Conservation (phyloP, 2,797 vertebrate species). For the Hydrophis major region DNA sequence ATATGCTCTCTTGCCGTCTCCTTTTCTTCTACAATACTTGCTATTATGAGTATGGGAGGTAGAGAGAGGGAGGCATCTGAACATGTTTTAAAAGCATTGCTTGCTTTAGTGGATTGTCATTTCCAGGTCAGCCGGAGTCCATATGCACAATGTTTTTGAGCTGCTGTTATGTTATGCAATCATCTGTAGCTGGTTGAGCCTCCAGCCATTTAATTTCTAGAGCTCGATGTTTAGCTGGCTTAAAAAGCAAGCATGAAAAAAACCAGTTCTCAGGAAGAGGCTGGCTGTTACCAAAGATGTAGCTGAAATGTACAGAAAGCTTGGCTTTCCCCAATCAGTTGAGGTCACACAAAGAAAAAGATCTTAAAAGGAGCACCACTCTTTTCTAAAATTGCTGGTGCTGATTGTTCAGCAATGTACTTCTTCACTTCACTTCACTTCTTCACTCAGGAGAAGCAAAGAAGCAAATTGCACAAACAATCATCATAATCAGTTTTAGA, state of each 20-base stretch:
- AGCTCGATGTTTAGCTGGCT: constrained; percentile 59
- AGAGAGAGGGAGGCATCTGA: not conserved
- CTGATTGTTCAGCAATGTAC: constrained; percentile 22
- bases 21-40: not conserved
- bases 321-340: constrained; percentile 66
- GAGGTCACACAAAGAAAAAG: constrained; percentile 46
- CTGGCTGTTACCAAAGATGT: constrained; percentile 61
- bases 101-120: constrained; percentile 36
- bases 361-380: constrained; percentile 2
- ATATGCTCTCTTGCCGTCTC: not conserved
- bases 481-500: not conserved
- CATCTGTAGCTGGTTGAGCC: constrained; percentile 48
- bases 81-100: not conserved
- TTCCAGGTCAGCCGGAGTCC: constrained; percentile 58
- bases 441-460: not conserved
- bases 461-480: not conserved
- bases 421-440: not conserved
- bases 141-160: constrained; percentile 29
- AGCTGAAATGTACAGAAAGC: constrained; percentile 55
- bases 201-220: constrained; percentile 53
- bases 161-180: constrained; percentile 38
- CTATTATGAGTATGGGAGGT: not conserved
- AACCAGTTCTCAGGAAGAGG: constrained; percentile 66
- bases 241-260: constrained; percentile 48
- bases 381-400: constrained; percentile 27